Conservation (phyloP, 2,797 vertebrate genomes). For the Pseudopleuronectes americanus region DNA sequence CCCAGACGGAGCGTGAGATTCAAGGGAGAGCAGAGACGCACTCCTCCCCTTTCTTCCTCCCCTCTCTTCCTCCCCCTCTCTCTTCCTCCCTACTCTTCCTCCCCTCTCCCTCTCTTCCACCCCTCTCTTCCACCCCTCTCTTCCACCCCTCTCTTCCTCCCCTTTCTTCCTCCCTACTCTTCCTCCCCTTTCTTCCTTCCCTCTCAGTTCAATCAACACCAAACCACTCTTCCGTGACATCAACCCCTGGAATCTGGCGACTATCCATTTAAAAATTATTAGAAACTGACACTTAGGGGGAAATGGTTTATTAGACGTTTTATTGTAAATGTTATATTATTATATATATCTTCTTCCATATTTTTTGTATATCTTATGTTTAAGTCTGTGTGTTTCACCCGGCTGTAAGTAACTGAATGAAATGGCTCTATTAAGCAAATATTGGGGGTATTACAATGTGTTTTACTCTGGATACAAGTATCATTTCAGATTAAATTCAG, state of each 20-base stretch:
- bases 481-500: neutral
- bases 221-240: slow-evolving; percentile 44
- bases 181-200: too few relatives aligned
- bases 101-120: too few relatives aligned
- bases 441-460: neutral
- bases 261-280: slow-evolving; percentile 9
- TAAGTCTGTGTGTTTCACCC: neutral
- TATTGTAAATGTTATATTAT: slow-evolving; percentile 3
- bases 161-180: too few relatives aligned
- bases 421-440: neutral
- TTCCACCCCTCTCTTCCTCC: too few relatives aligned
- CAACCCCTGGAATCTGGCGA: slow-evolving; percentile 27
- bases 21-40: too few relatives aligned
- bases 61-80: too few relatives aligned
- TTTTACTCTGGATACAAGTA: neutral
- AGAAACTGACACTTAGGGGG: neutral
- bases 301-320: slow-evolving; percentile 13
- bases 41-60: neutral
- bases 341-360: neutral
- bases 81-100: too few relatives aligned
- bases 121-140: too few relatives aligned
- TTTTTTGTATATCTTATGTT: neutral
- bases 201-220: slow-evolving; percentile 14
- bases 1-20: slow-evolving; percentile 2
- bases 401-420: too few relatives aligned